Conservation (phyloP, 2,888 invertebrate genomes). For the Dione vanillae region DNA sequence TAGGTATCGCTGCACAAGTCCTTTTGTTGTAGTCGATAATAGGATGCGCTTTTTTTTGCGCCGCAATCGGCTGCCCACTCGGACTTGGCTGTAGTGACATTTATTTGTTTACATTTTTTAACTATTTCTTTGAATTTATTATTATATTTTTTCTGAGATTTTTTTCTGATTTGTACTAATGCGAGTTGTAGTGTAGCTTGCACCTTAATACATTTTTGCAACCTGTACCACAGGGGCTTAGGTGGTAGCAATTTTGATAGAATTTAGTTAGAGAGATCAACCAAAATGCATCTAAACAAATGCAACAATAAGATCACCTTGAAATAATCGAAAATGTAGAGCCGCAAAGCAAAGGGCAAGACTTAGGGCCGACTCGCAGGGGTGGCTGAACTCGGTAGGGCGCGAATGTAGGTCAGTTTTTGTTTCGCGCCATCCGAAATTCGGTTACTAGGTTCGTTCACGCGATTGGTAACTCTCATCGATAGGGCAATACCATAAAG, state of each 20-base stretch:
- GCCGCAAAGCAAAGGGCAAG: slow-evolving; percentile 66
- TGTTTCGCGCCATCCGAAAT: slow-evolving; percentile 83
- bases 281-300: slow-evolving; percentile 30
- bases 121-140: slow-evolving; percentile 35
- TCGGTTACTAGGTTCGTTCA: slow-evolving; percentile 77
- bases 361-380: slow-evolving; percentile 75
- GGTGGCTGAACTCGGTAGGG: slow-evolving; percentile 82
- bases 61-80: slow-evolving; percentile 66
- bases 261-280: neutral
- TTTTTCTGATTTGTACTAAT: neutral
- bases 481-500: slow-evolving; percentile 47
- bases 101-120: slow-evolving; percentile 64
- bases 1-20: slow-evolving; percentile 84
- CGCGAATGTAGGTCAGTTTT: slow-evolving; percentile 83
- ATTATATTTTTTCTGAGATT: slow-evolving; percentile 28
- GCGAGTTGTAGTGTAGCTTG: neutral
- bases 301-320: slow-evolving; percentile 59
- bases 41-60: slow-evolving; percentile 83
- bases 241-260: neutral
- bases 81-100: slow-evolving; percentile 56
- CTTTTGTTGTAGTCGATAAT: slow-evolving; percentile 85
- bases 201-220: neutral
- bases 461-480: slow-evolving; percentile 45
- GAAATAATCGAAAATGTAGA: slow-evolving; percentile 72
- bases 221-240: too few species aligned